Evolutionary conservation across 2,113 vertebrate genomes (phyloP), one percentile per base, ranked within the genome.

Genomic region (Silurus glanis): DNA sequence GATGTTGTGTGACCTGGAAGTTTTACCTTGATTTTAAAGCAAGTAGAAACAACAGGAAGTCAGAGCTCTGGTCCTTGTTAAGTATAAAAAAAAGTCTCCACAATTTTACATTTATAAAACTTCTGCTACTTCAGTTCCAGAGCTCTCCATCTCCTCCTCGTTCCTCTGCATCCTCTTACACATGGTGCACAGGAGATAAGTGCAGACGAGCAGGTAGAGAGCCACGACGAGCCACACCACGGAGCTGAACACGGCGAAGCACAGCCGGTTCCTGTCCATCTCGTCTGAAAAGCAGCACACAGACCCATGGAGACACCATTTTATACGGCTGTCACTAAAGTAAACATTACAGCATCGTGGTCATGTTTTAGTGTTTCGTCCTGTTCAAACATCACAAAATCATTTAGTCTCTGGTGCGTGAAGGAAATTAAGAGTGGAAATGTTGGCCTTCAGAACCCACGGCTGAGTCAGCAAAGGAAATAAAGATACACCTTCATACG

Each of bases 181-280:
- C 21, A 86, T 55, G 28, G 84, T 75, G 64, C 82, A 89, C 53
- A 90, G 84, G 13, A 89, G 84, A 6, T 78, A 23, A 28, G 69
- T 37, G 58, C 89, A 90, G 75, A 89, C 51, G 25, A 86, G 16
- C 61, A 90, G 82, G 71, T 89, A 90, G 47, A 87, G 76, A 58
- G 82, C 88, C 69, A 90, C 88, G 13, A 90, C 80, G 23, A 90
- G 76, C 88, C 89, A 90, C 53, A 90, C 88, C 47, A 90, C 67
- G 0, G 69, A 53, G 13, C 86, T 87, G 79, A 90, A 90, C 28
- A 89, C 37, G 23, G 64, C 78, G 45, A 84, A 86, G 45, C 72
- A 86, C 78, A 89, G 56, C 25, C 86, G 62, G 76, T 82, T 85
- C 10, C 76, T 61, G 53, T 90, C 87, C 87, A 90, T 90, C 61